Evolutionary conservation across 2,888 invertebrate genomes (phyloP), one percentile per base, ranked within the genome.

Genomic region (Lithosia quadra): DNA sequence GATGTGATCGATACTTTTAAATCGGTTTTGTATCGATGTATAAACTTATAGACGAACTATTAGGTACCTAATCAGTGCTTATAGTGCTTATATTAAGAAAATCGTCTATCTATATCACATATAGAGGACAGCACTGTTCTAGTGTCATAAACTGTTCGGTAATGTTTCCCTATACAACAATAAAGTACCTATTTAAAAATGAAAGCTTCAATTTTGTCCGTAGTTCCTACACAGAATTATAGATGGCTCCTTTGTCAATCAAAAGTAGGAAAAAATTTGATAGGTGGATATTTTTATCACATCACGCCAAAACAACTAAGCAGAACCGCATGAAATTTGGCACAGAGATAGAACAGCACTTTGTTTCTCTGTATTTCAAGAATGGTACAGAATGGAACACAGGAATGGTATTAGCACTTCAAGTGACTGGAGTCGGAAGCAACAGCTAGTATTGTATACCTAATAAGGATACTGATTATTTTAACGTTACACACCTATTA

Each of bases 111-210:
- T 24, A 2, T 10, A 43, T 61, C 18, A 39, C 28, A 33, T 53
- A 63, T 2, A 63, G 63, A 63, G 49, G 63, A 53, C 63, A 53
- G 53, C 63, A 63, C 53, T 63, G 33, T 53, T 21, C 28, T n/a
- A 18, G 10, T 21, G 8, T 24, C 2, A 2, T 2, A 18, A 39
- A 22, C 39, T 24, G 22, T 10, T 22, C 3, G 15, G 24, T 13
- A 18, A 49, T 49, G 9, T 49, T 49, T 49, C 18, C 4, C 18
- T n/a, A 5, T n/a, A 49, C 13, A 39, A 39, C 39, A 11, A 39
- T 49, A 49, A 49, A n/a, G 9, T 49, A 9, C 1, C n/a, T 18
- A 7, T 8, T n/a, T 0, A 13, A 39, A 36, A 39, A 39, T 39
- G 2, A 39, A 15, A 3, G 39, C 4, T 15, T 7, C 18, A 43